These are phyloP conservation scores for Laticauda laticaudata DNA, from an alignment of 2,113 vertebrate species.

Conservation along the genomic window DNA sequence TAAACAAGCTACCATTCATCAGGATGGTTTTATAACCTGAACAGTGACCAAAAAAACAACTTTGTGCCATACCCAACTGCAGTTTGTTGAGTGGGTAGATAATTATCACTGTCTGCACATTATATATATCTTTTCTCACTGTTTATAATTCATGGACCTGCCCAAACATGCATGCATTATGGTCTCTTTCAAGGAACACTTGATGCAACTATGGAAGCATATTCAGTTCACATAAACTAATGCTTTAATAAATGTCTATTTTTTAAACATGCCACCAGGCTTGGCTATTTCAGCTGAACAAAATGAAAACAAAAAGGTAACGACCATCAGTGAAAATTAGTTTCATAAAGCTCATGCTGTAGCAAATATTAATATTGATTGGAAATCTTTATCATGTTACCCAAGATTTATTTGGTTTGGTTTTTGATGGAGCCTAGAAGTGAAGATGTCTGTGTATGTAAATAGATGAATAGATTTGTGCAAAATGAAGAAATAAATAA, in stretches of 20 bases:
- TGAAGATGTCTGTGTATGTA: not conserved
- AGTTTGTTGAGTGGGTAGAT: not conserved
- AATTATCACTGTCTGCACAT: not conserved
- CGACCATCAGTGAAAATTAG: constrained; percentile 42
- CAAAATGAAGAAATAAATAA: not conserved
- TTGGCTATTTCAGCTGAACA: constrained; percentile 21
- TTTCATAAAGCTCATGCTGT: constrained; percentile 30
- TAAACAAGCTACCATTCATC: not conserved
- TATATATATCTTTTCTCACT: not conserved
- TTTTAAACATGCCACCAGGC: not conserved
- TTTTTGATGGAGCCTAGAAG: not conserved
- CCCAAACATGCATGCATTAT: not conserved
- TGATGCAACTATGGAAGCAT: not conserved
- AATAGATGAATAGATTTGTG: not conserved
- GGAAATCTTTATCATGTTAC: constrained; percentile 52
- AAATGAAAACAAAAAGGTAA: constrained; percentile 17
- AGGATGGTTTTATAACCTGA: not conserved
- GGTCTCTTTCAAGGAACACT: not conserved
- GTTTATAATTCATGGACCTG: not conserved
- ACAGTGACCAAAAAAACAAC: not conserved
- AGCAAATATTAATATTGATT: constrained; percentile 46
- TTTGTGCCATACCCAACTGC: not conserved
- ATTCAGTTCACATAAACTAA: not conserved
- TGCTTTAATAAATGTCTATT: not conserved
- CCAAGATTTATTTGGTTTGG: not conserved